Conservation (phyloP, 2,888 invertebrate genomes). For the Frankliniella fusca region DNA sequence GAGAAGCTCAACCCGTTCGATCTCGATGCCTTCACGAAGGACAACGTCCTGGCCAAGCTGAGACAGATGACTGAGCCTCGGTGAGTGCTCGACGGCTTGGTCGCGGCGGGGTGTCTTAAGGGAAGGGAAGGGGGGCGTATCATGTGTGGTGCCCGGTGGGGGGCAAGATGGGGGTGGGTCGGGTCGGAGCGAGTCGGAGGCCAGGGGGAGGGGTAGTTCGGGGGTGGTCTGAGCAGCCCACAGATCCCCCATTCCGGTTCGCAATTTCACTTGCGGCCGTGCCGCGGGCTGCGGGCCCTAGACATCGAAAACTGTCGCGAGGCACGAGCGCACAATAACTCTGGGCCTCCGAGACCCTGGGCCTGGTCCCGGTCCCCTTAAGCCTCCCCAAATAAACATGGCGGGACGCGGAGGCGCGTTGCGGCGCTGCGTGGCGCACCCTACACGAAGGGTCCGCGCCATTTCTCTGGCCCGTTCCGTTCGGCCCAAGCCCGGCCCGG, state of each 20-base stretch:
- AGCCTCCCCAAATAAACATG: not conserved
- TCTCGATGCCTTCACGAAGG: constrained; percentile 35
- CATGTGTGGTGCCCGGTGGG: not conserved
- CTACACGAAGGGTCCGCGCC: not conserved
- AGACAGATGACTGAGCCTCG: not conserved
- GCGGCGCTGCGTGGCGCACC: not conserved
- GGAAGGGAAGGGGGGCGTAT: not conserved
- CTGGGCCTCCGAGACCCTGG: too few species aligned
- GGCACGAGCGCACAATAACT: too few species aligned
- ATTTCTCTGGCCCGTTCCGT: not conserved
- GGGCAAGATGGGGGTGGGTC: not conserved
- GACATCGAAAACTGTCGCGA: too few species aligned
- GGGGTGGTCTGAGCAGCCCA: too few species aligned
- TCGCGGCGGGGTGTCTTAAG: not conserved
- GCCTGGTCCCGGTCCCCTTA: not conserved
- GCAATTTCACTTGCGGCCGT: too few species aligned
- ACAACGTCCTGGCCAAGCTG: not conserved
- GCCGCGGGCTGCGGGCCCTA: too few species aligned
- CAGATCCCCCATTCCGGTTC: too few species aligned
- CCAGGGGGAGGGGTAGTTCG: too few species aligned
- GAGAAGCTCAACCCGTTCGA: not conserved
- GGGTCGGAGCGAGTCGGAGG: too few species aligned
- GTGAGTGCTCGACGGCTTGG: constrained; percentile 18
- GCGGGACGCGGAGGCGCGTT: not conserved
- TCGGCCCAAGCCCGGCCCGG: too few species aligned